These are phyloP conservation scores for Triplophysa yarkandensis DNA, from an alignment of 2,797 vertebrate species.

Conservation along the genomic window DNA sequence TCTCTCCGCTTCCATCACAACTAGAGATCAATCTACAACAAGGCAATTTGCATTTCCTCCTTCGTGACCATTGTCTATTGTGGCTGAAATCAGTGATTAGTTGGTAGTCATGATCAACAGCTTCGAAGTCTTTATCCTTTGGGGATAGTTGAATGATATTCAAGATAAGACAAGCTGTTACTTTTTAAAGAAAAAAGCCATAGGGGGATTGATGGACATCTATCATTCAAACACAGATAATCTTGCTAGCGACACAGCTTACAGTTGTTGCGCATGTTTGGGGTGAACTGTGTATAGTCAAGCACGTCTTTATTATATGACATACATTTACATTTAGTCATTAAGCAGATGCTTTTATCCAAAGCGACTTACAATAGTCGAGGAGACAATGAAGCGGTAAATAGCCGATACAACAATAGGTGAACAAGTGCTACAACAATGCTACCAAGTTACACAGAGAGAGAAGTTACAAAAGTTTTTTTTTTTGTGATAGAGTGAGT, in stretches of 20 bases:
- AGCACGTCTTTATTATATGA: slow-evolving; percentile 22
- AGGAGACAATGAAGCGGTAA: too few species aligned
- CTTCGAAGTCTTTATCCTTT: slow-evolving; percentile 47
- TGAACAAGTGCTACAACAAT: too few species aligned
- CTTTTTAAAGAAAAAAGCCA: slow-evolving; percentile 43
- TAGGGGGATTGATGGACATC: slow-evolving; percentile 33
- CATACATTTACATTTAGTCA: too few species aligned
- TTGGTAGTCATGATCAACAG: slow-evolving; percentile 58
- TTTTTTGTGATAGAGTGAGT: too few species aligned
- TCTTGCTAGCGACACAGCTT: background rate
- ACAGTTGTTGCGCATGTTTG: slow-evolving; percentile 16
- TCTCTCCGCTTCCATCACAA: slow-evolving; percentile 49
- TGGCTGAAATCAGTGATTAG: slow-evolving; percentile 60
- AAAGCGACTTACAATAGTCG: too few species aligned
- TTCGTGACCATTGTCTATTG: slow-evolving; percentile 69
- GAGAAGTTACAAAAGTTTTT: too few species aligned
- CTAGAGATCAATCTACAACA: slow-evolving; percentile 40
- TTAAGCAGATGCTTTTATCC: too few species aligned
- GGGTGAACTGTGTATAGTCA: background rate
- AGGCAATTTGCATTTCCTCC: slow-evolving; percentile 71
- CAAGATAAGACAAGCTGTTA: slow-evolving; percentile 49
- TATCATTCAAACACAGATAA: slow-evolving; percentile 3
- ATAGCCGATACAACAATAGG: too few species aligned
- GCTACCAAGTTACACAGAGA: too few species aligned
- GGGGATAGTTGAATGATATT: slow-evolving; percentile 42